phyloP scores from a whole-genome alignment of 2,113 vertebrate genomes.

The Neolamprologus longior region DNA sequence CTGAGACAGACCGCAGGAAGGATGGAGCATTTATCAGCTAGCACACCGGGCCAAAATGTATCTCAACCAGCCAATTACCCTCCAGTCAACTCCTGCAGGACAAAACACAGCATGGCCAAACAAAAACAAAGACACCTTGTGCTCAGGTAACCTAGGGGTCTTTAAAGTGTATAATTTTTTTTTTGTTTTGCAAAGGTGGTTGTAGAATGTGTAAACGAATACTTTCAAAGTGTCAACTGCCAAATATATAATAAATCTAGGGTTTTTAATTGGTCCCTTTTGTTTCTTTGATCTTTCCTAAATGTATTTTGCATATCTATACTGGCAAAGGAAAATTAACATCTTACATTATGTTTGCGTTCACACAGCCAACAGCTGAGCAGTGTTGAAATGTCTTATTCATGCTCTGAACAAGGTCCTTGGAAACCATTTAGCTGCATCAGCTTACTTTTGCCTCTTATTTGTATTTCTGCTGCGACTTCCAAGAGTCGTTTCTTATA shows the following conservation, averaged over 20 bases:
- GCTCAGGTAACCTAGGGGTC: neutral
- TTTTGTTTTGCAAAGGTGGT: neutral
- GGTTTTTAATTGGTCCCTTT: neutral
- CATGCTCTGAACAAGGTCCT: neutral
- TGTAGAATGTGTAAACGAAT: neutral
- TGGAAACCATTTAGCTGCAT: neutral
- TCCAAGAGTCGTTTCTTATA: neutral
- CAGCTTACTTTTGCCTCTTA: neutral
- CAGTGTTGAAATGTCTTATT: neutral
- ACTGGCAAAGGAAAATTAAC: neutral
- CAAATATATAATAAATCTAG: neutral
- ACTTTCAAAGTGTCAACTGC: neutral
- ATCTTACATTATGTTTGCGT: neutral
- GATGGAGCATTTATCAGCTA: neutral
- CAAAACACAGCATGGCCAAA: neutral
- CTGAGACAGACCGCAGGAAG: neutral
- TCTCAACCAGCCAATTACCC: neutral
- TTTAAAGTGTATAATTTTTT: neutral
- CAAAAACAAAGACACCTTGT: neutral
- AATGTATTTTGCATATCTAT: neutral
- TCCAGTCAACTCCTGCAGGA: neutral
- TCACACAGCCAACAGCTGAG: neutral
- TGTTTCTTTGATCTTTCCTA: neutral
- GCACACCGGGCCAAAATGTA: neutral
- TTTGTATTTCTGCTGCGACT: neutral